Percentiles rank a stretch among this genome's conserved stretches.
phyloP scores from a whole-genome alignment of 2,113 vertebrate genomes.

The Scalopus aquaticus region DNA sequence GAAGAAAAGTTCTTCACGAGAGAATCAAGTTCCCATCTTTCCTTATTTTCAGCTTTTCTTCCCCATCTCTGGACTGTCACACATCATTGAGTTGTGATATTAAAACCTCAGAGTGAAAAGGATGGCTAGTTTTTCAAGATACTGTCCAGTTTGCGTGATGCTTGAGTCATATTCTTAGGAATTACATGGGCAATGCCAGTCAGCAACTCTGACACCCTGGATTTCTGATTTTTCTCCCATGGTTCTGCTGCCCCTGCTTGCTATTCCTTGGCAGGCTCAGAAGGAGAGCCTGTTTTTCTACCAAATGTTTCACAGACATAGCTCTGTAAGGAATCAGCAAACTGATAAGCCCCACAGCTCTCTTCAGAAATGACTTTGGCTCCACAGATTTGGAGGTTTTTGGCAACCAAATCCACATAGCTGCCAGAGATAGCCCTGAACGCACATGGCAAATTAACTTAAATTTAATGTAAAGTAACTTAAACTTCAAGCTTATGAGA shows the following conservation, averaged over 20 bases:
- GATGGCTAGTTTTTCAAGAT: background rate
- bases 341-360: background rate
- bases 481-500: too few species aligned
- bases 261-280: background rate
- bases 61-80: background rate
- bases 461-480: too few species aligned
- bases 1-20: background rate
- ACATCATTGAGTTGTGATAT: background rate
- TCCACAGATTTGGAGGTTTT: background rate
- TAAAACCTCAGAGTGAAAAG: background rate
- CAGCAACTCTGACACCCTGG: background rate
- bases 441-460: background rate
- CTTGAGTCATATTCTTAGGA: background rate
- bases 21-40: background rate
- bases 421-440: background rate
- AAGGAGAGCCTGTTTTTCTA: background rate
- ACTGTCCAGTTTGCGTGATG: background rate
- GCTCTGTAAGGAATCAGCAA: background rate
- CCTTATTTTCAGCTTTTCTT: background rate
- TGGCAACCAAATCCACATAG: background rate
- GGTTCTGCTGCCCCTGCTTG: background rate
- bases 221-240: background rate
- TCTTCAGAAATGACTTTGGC: background rate
- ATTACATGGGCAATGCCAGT: too few species aligned
- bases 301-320: background rate